These are phyloP conservation scores for Iselma pallidipennis DNA, from an alignment of 2,888 invertebrate species.

Conservation along the genomic window DNA sequence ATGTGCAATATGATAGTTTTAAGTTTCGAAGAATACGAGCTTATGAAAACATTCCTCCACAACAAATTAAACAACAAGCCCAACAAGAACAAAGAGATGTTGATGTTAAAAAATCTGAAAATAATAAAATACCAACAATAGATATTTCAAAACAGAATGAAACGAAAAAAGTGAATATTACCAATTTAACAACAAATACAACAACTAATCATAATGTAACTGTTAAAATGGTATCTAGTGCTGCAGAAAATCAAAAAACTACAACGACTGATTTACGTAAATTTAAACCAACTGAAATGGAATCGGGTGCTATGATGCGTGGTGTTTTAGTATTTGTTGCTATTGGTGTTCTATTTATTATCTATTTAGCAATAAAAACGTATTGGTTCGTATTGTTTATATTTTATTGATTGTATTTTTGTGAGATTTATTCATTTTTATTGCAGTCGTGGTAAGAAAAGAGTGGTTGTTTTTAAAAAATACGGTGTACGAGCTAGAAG, in stretches of 20 bases:
- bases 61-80: neutral
- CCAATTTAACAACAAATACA: neutral
- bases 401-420: neutral
- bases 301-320: conserved; percentile 38
- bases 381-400: conserved; percentile 42
- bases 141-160: neutral
- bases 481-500: conserved; percentile 52
- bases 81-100: neutral
- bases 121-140: neutral
- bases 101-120: neutral
- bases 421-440: neutral
- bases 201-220: neutral
- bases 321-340: conserved; percentile 40
- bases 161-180: neutral
- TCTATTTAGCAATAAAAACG: conserved; percentile 40
- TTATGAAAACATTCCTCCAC: neutral
- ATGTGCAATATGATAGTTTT: neutral
- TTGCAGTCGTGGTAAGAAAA: conserved; percentile 31
- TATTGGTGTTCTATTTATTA: conserved; percentile 38
- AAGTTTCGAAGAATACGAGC: neutral
- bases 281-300: conserved; percentile 19
- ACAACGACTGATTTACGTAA: neutral
- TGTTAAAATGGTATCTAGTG: neutral
- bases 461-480: conserved; percentile 44
- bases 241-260: neutral